Conservation (phyloP, 2,113 vertebrate species). For the Lepidothrix coronata region DNA sequence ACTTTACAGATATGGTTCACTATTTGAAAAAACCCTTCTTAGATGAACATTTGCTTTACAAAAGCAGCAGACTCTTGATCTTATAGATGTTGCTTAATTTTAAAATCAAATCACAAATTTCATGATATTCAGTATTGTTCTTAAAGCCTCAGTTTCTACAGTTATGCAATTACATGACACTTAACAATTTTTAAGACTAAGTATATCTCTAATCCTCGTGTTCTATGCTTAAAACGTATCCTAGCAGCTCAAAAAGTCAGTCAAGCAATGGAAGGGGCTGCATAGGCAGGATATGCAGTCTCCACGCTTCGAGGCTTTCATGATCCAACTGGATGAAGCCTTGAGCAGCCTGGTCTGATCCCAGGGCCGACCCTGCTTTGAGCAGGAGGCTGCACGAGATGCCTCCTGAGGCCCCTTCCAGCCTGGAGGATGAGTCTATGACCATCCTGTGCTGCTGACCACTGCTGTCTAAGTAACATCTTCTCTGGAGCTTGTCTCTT, state of each 20-base stretch:
- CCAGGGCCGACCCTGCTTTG: not conserved
- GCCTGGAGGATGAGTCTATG: not conserved
- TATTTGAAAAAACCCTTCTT: not conserved
- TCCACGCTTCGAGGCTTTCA: not conserved
- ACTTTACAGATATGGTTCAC: not conserved
- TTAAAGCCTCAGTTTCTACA: not conserved
- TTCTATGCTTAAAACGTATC: not conserved
- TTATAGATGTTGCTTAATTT: not conserved
- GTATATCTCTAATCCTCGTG: not conserved
- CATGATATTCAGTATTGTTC: not conserved
- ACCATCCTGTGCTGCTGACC: not conserved
- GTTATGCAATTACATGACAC: not conserved
- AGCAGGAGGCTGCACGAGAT: not conserved
- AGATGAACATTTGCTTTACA: not conserved
- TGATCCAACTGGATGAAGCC: not conserved
- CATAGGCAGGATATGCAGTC: not conserved
- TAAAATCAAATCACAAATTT: constrained; percentile 8
- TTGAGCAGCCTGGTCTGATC: not conserved
- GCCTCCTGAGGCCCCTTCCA: not conserved
- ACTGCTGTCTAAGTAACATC: not conserved
- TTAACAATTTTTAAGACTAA: not conserved
- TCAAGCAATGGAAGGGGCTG: not conserved
- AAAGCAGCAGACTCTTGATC: not conserved
- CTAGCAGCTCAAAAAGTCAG: not conserved
- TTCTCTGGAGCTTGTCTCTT: not conserved